Percentiles rank a stretch among this genome's conserved stretches.
These are phyloP conservation scores for Drosophila pallidifrons DNA, from an alignment of 1,140 invertebrate genomes.

Conservation along the genomic window DNA sequence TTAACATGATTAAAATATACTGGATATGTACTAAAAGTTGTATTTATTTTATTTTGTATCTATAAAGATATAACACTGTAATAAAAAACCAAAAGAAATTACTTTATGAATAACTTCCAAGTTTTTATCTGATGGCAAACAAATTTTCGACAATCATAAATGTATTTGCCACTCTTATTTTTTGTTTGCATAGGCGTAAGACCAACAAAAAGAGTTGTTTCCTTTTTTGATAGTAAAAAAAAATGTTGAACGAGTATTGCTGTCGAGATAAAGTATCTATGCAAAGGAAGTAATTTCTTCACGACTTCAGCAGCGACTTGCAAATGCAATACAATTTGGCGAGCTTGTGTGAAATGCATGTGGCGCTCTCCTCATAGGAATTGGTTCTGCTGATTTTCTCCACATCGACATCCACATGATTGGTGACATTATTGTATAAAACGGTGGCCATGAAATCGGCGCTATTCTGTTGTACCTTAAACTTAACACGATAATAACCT, in stretches of 20 bases:
- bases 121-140: too few relatives aligned
- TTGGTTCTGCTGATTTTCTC: constrained; percentile 88
- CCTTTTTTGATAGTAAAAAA: not conserved
- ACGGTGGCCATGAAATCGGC: constrained; percentile 87
- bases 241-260: not conserved
- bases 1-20: too few relatives aligned
- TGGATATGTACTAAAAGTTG: too few relatives aligned
- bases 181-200: too few relatives aligned
- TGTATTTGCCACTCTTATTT: too few relatives aligned
- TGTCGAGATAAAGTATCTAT: not conserved
- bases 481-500: constrained; percentile 57
- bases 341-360: constrained; percentile 85
- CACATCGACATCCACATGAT: constrained; percentile 56
- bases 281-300: not conserved
- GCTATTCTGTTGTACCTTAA: constrained; percentile 80
- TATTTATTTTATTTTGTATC: too few relatives aligned
- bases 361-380: constrained; percentile 86
- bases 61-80: too few relatives aligned
- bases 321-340: constrained; percentile 86
- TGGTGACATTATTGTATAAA: constrained; percentile 69
- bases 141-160: too few relatives aligned
- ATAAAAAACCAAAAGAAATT: too few relatives aligned
- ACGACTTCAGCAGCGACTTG: constrained; percentile 16
- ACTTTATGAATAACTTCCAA: too few relatives aligned
- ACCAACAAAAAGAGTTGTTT: not conserved